Evolutionary conservation across 2,113 vertebrate species (phyloP).

Genomic region (Myiagra hebetior): DNA sequence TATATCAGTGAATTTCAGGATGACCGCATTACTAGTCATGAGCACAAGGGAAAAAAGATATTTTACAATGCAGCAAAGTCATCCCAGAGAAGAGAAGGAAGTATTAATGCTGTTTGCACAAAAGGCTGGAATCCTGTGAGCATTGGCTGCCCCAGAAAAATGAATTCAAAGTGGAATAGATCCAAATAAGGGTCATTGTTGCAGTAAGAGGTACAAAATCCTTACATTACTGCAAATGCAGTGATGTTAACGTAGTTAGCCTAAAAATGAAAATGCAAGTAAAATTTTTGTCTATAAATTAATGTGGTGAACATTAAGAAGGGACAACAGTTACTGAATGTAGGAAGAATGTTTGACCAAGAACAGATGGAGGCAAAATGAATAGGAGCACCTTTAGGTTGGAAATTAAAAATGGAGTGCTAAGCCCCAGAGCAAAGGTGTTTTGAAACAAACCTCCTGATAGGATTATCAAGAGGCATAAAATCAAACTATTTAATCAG

Average conservation of each 20-base stretch:
- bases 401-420: background rate
- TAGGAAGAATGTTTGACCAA: background rate
- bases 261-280: background rate
- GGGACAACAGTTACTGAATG: background rate
- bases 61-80: background rate
- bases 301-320: background rate
- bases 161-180: background rate
- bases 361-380: background rate
- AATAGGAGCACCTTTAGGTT: background rate
- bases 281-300: background rate
- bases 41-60: background rate
- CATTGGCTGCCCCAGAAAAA: background rate
- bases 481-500: background rate
- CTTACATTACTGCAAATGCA: background rate
- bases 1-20: background rate
- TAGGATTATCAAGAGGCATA: background rate
- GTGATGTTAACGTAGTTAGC: background rate
- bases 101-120: background rate
- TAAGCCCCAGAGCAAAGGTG: constrained; percentile 4
- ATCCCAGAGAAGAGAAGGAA: background rate
- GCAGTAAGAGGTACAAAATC: background rate
- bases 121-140: background rate
- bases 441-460: background rate
- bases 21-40: background rate
- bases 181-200: background rate